phyloP scores from a whole-genome alignment of 2,113 vertebrate species.

The Gymnorhina tibicen region DNA sequence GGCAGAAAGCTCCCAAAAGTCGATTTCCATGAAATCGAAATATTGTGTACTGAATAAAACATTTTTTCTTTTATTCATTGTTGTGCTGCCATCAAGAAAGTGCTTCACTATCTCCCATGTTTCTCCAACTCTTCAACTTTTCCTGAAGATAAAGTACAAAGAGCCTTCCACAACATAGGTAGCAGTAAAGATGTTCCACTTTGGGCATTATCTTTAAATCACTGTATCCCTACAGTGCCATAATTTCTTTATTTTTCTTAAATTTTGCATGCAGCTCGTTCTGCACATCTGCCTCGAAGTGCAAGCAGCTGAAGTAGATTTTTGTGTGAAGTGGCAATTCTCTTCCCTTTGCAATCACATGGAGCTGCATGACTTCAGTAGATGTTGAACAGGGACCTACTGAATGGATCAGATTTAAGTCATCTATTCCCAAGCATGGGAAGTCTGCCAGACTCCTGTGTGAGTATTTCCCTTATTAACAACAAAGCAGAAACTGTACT shows the following conservation, averaged over 20 bases:
- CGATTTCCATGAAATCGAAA: not conserved
- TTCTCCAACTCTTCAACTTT: not conserved
- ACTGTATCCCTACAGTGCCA: not conserved
- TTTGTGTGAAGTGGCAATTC: not conserved
- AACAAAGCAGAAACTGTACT: not conserved
- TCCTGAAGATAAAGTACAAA: not conserved
- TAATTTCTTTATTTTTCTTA: not conserved
- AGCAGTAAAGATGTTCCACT: not conserved
- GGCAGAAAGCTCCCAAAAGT: not conserved
- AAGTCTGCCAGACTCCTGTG: not conserved
- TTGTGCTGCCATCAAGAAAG: not conserved
- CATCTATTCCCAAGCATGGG: not conserved
- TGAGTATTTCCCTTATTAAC: not conserved
- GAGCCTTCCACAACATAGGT: not conserved
- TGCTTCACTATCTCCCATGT: not conserved
- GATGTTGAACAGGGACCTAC: not conserved
- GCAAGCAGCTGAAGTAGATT: not conserved
- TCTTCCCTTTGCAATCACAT: not conserved
- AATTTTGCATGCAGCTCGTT: not conserved
- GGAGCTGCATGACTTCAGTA: not conserved
- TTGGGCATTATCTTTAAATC: not conserved
- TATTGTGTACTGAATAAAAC: not conserved
- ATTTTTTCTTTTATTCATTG: not conserved
- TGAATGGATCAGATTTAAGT: not conserved
- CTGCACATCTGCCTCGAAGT: not conserved